Base-by-base conservation (phyloP, 92 coral and sea anemone species). In the Umimayanthus chanpuru region DNA sequence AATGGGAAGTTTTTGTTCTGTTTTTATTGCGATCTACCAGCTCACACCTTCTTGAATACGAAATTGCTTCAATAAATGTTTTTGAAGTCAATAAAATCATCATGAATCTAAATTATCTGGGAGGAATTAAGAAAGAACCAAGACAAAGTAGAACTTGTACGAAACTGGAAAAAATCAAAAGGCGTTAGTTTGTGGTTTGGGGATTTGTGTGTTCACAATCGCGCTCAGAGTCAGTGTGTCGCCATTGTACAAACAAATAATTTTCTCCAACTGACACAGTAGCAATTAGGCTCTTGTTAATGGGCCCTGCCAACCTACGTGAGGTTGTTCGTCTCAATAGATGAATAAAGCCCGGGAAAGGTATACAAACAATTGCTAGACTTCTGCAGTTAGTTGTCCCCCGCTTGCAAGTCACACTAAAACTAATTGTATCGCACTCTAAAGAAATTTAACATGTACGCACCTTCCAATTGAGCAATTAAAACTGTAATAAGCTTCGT, bases 391-490 rank as follows among this genome's bases (percentile, higher is more conserved):
- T 73, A 74, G 88, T 86, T 92, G 90, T 89, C 80, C 85, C 84
- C 85, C 74, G 94, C 88, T 86, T 38, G 90, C 88, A 78, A 85
- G 82, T 86, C 87, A 90, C 81, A 88, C 88, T 86, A 68, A 85
- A 79, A 36, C 89, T 79, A 85, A 85, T 85, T 78, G 91, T 85
- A 85, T 18, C 66, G 65, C 44, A 41, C 65, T 70, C 58, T 83
- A 68, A 83, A 72, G 64, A 83, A 83, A 18, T 26, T 83, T 32
- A 68, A 44, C 40, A 66, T 23, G 77, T 25, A 70, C 50, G 78
- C 65, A 49, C 68, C 94, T 93, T 92, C 94, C 88, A 82, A 92
- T 90, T 89, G 94, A 92, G 96, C 96, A 95, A 95, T 95, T 95
- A 93, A 95, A 89, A 29, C 68, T 23, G 81, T 86, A 92, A 93